Base-by-base conservation (phyloP, 1,140 invertebrate species). In the Nautilus pompilius region DNA sequence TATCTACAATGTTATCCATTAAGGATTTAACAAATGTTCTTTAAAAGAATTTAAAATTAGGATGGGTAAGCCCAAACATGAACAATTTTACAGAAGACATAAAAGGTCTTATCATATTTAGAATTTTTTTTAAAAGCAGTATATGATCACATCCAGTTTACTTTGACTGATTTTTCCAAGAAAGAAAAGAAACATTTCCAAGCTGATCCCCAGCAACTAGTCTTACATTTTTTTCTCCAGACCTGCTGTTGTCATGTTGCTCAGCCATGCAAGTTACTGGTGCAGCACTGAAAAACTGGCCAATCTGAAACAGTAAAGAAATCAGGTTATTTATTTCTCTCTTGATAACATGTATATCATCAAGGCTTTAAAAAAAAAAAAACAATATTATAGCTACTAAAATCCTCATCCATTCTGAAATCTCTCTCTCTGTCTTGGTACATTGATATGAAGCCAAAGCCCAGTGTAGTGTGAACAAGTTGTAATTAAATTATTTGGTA, bases 241-340 rank as follows among this genome's bases (percentile, higher is more conserved):
- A 15, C 15, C 48, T 54, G 6, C 32, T 56, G 10, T 56, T 48
- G 30, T 32, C 28, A n/a, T 26, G 61, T 24, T 65, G 41, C 17
- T 60, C 41, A 32, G 54, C 63, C 55, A 70, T 53, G 30, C 60
- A 54, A 20, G 67, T 69, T 1, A 77, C 70, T 26, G 75, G 71
- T 46, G 73, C 67, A 22, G 63, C 59, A 51, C 71, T 71, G 68
- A 66, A 69, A 60, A 72, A 77, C 67, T 69, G 68, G 54, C 75
- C 75, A 59, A 74, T 41, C 75, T 77, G 65, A 22, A 66, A 66
- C n/a, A n/a, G n/a, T n/a, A n/a, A n/a, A n/a, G n/a, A n/a, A n/a
- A n/a, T n/a, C n/a, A n/a, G n/a, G n/a, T n/a, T n/a, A n/a, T n/a
- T n/a, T n/a, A n/a, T n/a, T n/a, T n/a, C n/a, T n/a, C n/a, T n/a